These are phyloP conservation scores for Aspiorhynchus laticeps DNA, from an alignment of 2,113 vertebrate species.

Conservation along the genomic window DNA sequence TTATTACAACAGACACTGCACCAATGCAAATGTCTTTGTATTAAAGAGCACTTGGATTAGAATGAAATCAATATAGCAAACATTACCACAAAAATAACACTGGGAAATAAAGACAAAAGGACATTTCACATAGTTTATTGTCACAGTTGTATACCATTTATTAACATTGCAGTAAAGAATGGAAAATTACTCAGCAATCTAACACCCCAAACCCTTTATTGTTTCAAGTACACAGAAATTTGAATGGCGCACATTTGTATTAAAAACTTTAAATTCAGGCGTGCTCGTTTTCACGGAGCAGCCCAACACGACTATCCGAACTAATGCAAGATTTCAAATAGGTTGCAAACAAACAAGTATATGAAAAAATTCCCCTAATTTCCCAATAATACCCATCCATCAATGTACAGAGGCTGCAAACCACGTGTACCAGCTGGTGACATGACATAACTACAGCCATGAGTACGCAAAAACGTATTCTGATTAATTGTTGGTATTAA, in stretches of 20 bases:
- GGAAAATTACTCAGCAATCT: conserved; percentile 76
- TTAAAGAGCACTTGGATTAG: conserved; percentile 1
- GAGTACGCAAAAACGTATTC: background rate
- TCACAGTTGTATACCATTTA: conserved; percentile 94
- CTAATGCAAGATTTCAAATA: conserved; percentile 3
- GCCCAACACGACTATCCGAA: background rate
- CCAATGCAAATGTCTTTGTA: conserved; percentile 9
- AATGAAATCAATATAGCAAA: conserved; percentile 54
- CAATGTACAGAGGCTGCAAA: background rate
- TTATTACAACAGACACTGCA: background rate
- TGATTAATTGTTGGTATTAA: background rate
- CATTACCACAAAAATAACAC: conserved; percentile 80
- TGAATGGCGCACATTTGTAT: conserved; percentile 35
- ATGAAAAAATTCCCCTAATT: background rate
- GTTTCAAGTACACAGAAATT: conserved; percentile 49
- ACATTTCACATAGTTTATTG: conserved; percentile 99
- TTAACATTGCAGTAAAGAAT: conserved; percentile 85
- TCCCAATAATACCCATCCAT: background rate
- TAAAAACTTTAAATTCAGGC: conserved; percentile 2
- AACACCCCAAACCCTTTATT: conserved; percentile 63
- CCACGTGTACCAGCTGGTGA: conserved; percentile 11
- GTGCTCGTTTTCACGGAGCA: conserved; percentile 19
- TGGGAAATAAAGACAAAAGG: conserved; percentile 99
- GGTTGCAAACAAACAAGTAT: background rate
- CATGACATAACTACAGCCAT: background rate